Conservation (phyloP, 2,797 vertebrate species). For the Pipistrellus pygmaeus region DNA sequence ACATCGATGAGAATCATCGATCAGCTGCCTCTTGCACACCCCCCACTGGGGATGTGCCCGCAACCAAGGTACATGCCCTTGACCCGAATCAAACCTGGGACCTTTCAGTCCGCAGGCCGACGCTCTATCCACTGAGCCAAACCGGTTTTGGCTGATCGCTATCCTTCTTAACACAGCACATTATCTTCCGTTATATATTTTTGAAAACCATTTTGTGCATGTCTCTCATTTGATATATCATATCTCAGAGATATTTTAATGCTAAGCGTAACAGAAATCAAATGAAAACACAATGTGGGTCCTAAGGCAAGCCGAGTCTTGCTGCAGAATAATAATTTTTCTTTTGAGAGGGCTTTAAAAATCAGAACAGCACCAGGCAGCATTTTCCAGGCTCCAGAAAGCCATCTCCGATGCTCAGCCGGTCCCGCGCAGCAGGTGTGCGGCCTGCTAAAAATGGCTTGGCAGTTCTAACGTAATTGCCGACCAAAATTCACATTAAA, state of each 20-base stretch:
- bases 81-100: too few species aligned
- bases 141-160: too few species aligned
- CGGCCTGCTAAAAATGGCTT: slow-evolving; percentile 71
- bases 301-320: not conserved
- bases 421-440: slow-evolving; percentile 67
- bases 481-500: slow-evolving; percentile 75
- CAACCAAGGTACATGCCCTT: too few species aligned
- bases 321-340: slow-evolving; percentile 46
- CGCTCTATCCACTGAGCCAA: too few species aligned
- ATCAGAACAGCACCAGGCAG: not conserved
- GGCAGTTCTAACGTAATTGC: slow-evolving; percentile 77
- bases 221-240: not conserved
- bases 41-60: too few species aligned
- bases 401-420: slow-evolving; percentile 60
- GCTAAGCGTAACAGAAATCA: slow-evolving; percentile 19
- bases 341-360: slow-evolving; percentile 65
- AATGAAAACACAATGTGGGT: not conserved
- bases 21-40: too few species aligned
- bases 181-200: not conserved
- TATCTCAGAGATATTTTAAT: slow-evolving; percentile 44
- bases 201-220: slow-evolving; percentile 38
- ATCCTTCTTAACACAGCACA: not conserved
- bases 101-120: too few species aligned
- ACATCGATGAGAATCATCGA: too few species aligned
- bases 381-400: slow-evolving; percentile 75